phyloP scores from a whole-genome alignment of 2,113 vertebrate species.

The Sakesphorus luctuosus region DNA sequence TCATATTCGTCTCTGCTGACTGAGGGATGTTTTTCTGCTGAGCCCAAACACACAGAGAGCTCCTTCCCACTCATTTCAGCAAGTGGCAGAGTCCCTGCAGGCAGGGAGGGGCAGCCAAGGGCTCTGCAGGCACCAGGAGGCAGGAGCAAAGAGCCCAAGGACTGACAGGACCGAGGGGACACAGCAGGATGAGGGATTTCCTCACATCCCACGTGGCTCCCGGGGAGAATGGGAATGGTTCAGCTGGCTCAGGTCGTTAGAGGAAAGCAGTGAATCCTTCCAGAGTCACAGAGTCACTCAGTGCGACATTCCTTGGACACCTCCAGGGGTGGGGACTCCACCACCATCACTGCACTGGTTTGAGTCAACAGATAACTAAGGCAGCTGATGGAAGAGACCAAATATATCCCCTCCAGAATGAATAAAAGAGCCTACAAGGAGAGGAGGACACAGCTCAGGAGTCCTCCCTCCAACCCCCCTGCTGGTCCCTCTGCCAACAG shows the following conservation, averaged over 20 bases:
- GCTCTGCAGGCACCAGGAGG: not conserved
- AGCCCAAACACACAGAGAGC: not conserved
- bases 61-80: not conserved
- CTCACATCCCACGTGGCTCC: accelerated
- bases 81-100: not conserved
- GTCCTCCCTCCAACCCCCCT: no score
- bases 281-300: not conserved
- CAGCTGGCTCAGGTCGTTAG: accelerated
- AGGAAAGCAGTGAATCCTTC: not conserved
- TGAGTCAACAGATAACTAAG: no score
- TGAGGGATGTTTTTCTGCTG: not conserved
- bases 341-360: no score
- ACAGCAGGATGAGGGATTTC: accelerated
- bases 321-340: no score
- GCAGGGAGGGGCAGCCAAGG: not conserved
- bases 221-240: accelerated
- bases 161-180: accelerated
- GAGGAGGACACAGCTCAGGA: no score
- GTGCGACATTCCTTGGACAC: no score
- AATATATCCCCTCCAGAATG: no score
- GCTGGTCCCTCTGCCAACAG: no score
- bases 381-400: no score
- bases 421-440: no score
- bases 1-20: not conserved
- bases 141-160: accelerated